Evolutionary conservation across 2,113 vertebrate genomes (phyloP), one percentile per base, ranked within the genome.

Genomic region (Colaptes auratus): DNA sequence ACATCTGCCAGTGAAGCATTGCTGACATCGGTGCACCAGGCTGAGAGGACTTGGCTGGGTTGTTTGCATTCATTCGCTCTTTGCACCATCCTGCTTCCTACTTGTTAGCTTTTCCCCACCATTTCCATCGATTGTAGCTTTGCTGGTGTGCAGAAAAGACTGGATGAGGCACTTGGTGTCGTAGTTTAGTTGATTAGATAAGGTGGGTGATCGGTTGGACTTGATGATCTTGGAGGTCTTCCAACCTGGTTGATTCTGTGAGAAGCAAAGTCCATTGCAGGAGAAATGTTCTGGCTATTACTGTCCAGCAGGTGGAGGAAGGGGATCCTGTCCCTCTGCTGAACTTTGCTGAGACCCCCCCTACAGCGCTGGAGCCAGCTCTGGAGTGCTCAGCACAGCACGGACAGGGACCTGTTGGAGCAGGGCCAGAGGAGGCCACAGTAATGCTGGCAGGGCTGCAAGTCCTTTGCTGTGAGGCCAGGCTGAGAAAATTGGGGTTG

Each of bases 1-100:
- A 2, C 9, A 0, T 23, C 16, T 46, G 44, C 70, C 6, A 1
- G 24, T 6, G 25, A 28, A n/a, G 39, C 0, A 1, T 24, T 24
- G 10, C 35, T 48, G 42, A 8, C 6, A 27, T 39, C 58, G 10
- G 5, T 10, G 58, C 4, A 2, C 44, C 6, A 9, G 18, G 14
- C 67, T 30, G 9, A 13, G 55, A 30, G 44, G 7, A 15, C 52
- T 58, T 42, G 5, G 0, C 25, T 84, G 52, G 10, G 7, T 31
- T 28, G 15, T 14, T 42, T 9, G 12, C 31, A 31, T 13, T 60
- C 5, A 6, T 35, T 64, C 80, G 73, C 12, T 4, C 2, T 36
- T 65, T 70, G 20, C 15, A 1, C 14, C 30, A 0, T 52, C 61
- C 46, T 30, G 2, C 10, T 24, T 74, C 28, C 27, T 25, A 10